Conservation (phyloP, 1,140 invertebrate species). For the Drosophila fuyamai region DNA sequence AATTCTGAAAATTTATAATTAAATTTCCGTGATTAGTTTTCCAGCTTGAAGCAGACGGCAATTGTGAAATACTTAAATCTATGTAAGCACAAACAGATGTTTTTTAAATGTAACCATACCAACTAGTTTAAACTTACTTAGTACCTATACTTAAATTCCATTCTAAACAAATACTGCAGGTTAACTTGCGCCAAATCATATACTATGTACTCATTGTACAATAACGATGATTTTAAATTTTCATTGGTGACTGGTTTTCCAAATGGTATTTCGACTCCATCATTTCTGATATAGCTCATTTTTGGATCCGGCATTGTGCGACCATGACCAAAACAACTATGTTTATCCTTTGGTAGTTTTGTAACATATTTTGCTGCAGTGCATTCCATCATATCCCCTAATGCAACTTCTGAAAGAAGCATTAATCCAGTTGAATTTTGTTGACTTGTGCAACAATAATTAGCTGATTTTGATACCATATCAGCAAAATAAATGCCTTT, state of each 20-base stretch:
- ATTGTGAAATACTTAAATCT: too few species aligned
- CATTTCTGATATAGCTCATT: conserved; percentile 68
- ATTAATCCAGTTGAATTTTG: conserved; percentile 92
- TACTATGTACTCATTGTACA: conserved; percentile 97
- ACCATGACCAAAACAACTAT: conserved; percentile 93
- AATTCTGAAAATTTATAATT: too few species aligned
- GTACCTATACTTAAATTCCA: conserved; percentile 91
- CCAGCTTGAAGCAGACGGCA: too few species aligned
- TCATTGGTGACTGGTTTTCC: conserved; percentile 87
- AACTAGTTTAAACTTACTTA: conserved; percentile 24
- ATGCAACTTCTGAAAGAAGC: conserved; percentile 97
- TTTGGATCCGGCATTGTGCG: conserved; percentile 88
- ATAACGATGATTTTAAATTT: conserved; percentile 86
- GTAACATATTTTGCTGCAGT: conserved; percentile 89
- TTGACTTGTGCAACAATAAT: conserved; percentile 95
- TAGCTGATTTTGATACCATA: conserved; percentile 99
- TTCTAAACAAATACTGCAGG: conserved; percentile 91
- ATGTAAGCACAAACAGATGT: too few species aligned
- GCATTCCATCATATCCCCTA: conserved; percentile 95
- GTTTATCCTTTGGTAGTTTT: conserved; percentile 91
- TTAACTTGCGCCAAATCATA: conserved; percentile 96
- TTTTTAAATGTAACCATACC: too few species aligned
- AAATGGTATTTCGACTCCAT: conserved; percentile 91
- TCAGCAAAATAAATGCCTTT: conserved; percentile 99
- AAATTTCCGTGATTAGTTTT: too few species aligned